Evolutionary conservation across 2,888 invertebrate genomes (phyloP).

Genomic region (Ypsolopha sequella): DNA sequence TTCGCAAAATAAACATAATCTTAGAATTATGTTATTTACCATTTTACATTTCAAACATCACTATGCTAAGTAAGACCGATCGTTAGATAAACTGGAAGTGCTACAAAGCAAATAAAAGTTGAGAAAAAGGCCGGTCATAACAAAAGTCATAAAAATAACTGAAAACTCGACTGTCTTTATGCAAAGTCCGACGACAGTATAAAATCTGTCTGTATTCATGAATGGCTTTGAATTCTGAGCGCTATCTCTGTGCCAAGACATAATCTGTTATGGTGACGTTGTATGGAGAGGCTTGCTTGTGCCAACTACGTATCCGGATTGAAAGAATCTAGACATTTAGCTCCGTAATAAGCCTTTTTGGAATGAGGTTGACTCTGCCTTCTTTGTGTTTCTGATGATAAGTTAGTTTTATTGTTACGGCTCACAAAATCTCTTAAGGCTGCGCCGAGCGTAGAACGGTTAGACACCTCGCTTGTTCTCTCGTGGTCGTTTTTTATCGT

Average conservation of each 20-base stretch:
- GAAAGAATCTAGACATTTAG: constrained; percentile 41
- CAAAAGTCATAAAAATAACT: neutral
- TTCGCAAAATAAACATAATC: too few species aligned
- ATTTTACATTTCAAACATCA: neutral
- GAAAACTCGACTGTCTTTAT: neutral
- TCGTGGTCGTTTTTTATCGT: too few species aligned
- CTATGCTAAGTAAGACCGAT: neutral
- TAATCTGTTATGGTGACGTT: constrained; percentile 68
- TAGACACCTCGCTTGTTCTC: too few species aligned
- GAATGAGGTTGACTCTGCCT: too few species aligned
- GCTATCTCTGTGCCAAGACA: constrained; percentile 54
- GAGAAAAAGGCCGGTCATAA: neutral
- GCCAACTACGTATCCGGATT: constrained; percentile 48
- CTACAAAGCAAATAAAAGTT: neutral
- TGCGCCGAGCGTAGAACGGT: too few species aligned
- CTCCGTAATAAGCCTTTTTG: too few species aligned
- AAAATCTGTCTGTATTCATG: constrained; percentile 22
- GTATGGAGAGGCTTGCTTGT: constrained; percentile 38
- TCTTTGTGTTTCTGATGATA: too few species aligned
- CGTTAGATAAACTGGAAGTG: neutral
- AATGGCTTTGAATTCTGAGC: constrained; percentile 40
- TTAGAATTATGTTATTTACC: neutral
- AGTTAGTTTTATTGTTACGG: too few species aligned
- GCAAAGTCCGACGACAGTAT: constrained; percentile 30
- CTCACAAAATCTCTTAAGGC: too few species aligned